Evolutionary conservation across 2,113 vertebrate genomes (phyloP).

Genomic region (Panthera leo): DNA sequence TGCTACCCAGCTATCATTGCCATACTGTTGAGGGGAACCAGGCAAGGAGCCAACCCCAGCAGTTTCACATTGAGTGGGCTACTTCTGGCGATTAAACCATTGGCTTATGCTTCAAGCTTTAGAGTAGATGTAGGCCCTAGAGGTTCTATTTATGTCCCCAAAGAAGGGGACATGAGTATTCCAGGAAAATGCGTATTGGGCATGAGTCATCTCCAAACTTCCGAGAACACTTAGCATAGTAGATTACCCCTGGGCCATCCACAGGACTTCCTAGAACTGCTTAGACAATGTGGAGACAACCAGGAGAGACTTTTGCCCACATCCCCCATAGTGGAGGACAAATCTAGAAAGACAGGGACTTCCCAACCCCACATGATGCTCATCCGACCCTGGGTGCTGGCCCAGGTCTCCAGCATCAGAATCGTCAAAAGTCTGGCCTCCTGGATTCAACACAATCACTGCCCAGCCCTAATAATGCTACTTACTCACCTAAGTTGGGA

Average conservation of each 20-base stretch:
- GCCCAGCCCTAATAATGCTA: neutral
- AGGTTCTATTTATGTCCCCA: neutral
- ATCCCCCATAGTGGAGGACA: neutral
- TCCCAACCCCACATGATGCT: neutral
- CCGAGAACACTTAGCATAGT: neutral
- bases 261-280: neutral
- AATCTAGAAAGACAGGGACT: neutral
- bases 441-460: accelerated
- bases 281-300: neutral
- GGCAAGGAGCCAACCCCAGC: neutral
- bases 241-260: neutral
- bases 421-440: neutral
- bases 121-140: neutral
- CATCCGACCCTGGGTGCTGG: neutral
- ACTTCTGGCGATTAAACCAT: neutral
- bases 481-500: accelerated
- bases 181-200: neutral
- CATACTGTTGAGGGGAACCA: neutral
- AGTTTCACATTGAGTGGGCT: neutral
- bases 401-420: neutral
- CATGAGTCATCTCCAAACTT: constrained; percentile 8
- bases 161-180: neutral
- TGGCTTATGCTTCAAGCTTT: neutral
- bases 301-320: neutral
- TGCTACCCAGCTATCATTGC: neutral